phyloP scores from a whole-genome alignment of 2,888 invertebrate species.

The Ophioninae sp. region DNA sequence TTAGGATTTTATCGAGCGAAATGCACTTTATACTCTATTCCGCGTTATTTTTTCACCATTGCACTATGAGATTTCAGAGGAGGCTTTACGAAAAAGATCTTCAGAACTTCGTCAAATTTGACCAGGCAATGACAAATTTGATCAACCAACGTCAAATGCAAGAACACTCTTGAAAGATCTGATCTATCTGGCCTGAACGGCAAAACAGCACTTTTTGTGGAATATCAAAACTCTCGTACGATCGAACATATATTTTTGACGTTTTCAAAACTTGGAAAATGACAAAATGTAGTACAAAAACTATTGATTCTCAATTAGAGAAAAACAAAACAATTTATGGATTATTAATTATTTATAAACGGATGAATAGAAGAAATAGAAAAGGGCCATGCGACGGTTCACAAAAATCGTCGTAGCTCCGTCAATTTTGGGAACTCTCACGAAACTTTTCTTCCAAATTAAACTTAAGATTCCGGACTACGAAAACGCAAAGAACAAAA shows the following conservation, averaged over 20 bases:
- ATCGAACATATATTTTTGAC: background rate
- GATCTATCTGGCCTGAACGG: no score
- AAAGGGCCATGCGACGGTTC: background rate
- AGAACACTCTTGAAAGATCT: no score
- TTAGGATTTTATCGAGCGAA: background rate
- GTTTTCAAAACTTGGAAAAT: background rate
- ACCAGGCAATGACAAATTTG: no score
- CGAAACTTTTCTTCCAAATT: background rate
- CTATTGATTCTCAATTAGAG: background rate
- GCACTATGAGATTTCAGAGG: no score
- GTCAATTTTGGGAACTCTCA: background rate
- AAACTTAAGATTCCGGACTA: background rate
- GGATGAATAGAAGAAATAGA: background rate
- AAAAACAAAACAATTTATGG: background rate
- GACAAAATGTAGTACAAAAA: background rate
- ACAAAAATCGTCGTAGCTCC: background rate
- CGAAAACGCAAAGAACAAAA: background rate
- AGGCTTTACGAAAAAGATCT: no score
- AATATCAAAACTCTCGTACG: background rate
- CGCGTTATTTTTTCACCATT: background rate
- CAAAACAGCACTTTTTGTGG: background rate
- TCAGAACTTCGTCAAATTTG: no score
- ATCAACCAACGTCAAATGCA: no score
- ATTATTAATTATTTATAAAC: background rate
- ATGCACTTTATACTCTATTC: constrained; percentile 8